These are phyloP conservation scores for Verasper variegatus DNA, from an alignment of 2,113 vertebrate species.

Conservation along the genomic window DNA sequence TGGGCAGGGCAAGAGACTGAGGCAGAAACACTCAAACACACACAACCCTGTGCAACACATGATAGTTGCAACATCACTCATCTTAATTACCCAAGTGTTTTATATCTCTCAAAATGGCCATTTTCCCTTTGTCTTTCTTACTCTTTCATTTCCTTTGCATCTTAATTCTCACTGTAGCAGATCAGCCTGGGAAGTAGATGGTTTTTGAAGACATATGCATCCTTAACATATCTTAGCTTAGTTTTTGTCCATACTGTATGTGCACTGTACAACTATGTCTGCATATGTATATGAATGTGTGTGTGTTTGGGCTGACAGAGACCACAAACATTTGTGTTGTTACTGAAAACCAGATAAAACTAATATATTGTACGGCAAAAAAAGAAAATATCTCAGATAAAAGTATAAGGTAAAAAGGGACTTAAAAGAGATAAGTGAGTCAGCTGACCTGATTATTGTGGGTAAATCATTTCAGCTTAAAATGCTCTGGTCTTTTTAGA, in stretches of 20 bases:
- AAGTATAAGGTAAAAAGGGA: too few relatives aligned
- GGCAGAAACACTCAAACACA: slow-evolving; percentile 53
- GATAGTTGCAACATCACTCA: slow-evolving; percentile 42
- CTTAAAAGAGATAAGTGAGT: too few relatives aligned
- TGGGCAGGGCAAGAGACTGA: slow-evolving; percentile 73
- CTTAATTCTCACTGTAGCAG: slow-evolving; percentile 18
- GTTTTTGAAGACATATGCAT: slow-evolving; percentile 63
- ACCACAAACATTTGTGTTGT: neutral
- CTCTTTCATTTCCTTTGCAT: neutral
- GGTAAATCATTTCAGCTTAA: too few relatives aligned
- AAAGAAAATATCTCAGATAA: too few relatives aligned
- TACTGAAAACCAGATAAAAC: too few relatives aligned
- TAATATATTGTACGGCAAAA: too few relatives aligned
- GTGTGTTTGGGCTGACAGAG: neutral
- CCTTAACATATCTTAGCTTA: slow-evolving; percentile 53
- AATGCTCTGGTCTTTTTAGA: too few relatives aligned
- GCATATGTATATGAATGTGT: neutral
- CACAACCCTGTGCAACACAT: slow-evolving; percentile 31
- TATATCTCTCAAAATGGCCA: slow-evolving; percentile 51
- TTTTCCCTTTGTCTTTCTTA: slow-evolving; percentile 26
- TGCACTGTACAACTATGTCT: neutral
- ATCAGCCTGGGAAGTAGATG: slow-evolving; percentile 53
- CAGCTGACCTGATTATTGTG: too few relatives aligned
- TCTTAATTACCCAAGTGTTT: slow-evolving; percentile 31
- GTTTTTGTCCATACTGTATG: slow-evolving; percentile 36